These are phyloP conservation scores for Cremastobaeus sp. DNA, from an alignment of 2,888 invertebrate species.

Conservation along the genomic window DNA sequence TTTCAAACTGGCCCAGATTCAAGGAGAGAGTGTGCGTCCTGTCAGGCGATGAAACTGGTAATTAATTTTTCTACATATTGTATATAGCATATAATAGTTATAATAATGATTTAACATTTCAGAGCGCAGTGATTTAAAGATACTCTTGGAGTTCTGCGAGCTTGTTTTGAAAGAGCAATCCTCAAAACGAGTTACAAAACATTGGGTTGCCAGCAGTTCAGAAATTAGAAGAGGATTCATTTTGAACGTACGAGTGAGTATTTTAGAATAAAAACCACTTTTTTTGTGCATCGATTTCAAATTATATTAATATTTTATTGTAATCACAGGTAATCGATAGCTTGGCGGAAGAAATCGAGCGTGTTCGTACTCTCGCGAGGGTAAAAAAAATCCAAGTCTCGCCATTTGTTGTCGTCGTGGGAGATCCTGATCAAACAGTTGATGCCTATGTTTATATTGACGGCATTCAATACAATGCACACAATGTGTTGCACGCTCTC, in stretches of 20 bases:
- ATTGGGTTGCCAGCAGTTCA: conserved; percentile 13
- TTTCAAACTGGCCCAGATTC: background rate
- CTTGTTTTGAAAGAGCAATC: conserved; percentile 4
- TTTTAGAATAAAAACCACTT: no score
- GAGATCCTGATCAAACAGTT: background rate
- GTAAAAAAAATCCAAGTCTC: conserved; percentile 8
- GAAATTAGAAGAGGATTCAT: conserved; percentile 39
- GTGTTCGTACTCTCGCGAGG: background rate
- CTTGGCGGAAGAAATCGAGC: background rate
- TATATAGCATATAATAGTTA: background rate
- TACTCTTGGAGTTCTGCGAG: conserved; percentile 28
- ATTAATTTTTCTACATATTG: background rate
- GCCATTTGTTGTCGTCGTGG: conserved; percentile 15
- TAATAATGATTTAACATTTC: background rate
- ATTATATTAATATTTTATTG: conserved; percentile 1
- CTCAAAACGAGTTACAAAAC: conserved; percentile 26
- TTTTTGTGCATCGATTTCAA: no score
- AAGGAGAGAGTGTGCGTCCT: background rate
- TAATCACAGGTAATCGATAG: background rate
- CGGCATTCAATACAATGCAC: conserved; percentile 21
- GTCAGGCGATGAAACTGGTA: background rate
- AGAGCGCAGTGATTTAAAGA: conserved; percentile 22
- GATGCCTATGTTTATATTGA: conserved; percentile 19
- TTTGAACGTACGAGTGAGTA: conserved; percentile 15
- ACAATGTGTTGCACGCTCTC: conserved; percentile 3